Conservation (phyloP, 2,888 invertebrate species). For the Anthophora plumipes region DNA sequence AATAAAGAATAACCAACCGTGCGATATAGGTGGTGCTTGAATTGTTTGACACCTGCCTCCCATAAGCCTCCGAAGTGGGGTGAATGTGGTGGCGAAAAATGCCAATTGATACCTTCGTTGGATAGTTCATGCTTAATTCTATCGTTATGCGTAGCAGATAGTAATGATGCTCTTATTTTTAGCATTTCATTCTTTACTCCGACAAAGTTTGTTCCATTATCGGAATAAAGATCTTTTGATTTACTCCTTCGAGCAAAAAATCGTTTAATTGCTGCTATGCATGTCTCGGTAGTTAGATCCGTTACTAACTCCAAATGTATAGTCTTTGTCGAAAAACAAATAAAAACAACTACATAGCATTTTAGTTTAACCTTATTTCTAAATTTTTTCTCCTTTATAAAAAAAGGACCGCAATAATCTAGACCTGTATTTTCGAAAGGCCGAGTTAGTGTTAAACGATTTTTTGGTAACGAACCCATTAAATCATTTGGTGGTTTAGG, state of each 20-base stretch:
- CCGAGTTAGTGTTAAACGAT: neutral
- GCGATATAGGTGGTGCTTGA: neutral
- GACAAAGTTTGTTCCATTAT: neutral
- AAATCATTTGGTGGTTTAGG: neutral
- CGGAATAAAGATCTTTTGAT: neutral
- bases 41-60: neutral
- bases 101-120: no score
- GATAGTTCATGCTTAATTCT: no score
- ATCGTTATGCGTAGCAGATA: no score
- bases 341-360: neutral
- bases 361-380: neutral
- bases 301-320: neutral
- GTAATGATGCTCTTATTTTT: no score
- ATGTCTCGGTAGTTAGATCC: neutral
- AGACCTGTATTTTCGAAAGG: neutral
- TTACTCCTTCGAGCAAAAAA: neutral
- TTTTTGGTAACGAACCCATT: neutral
- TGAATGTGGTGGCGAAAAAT: neutral
- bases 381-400: neutral
- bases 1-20: neutral
- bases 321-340: no score
- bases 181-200: neutral
- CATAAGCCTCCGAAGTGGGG: neutral
- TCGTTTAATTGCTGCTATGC: neutral
- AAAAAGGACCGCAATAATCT: neutral